Evolutionary conservation across 1,140 invertebrate species (phyloP), one percentile per base, ranked within the genome.

Genomic region (Colletes latitarsis): DNA sequence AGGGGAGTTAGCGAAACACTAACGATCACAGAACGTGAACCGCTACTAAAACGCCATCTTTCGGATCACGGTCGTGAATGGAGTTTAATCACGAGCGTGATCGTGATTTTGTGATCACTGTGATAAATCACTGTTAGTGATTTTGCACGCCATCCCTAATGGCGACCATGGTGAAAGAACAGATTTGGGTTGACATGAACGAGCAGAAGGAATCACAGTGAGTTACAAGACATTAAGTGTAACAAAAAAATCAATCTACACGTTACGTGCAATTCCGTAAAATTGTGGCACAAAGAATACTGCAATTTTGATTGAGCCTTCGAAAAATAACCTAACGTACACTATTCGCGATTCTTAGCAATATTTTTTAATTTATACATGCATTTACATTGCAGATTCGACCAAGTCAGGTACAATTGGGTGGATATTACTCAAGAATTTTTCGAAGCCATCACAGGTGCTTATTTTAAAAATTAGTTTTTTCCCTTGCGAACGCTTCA

Each of bases 391-490:
- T 90, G 52, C 70, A 93, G 92, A 85, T 89, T 89, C 64, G 87
- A 91, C 39, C 62, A 94, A 88, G 92, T 94, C 46, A 93, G 92
- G 53, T 96, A 95, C 87, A 96, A 96, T 89, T 97, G 96, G 96
- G 94, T 96, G 66, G 96, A 97, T 86, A 96, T 97, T 58, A 97
- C 97, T 17, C 88, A 94, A 72, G 96, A 96, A 82, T 98, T 97
- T 91, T 95, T 96, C 89, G 94, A 95, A 86, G 94, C 96, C 67
- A 96, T 97, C 62, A 95, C 95, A 95, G 96, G 96, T 97, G 94
- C 19, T 80, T 71, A 57, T 75, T 58, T 41, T 67, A 55, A n/a
- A 73, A 55, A 64, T 19, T 55, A 52, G 52, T 79, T 73, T 55
- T 39, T 14, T 78, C n/a, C 17, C 30, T 55, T 79, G 9, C 4